These are phyloP conservation scores for Bombus waltoni DNA, from an alignment of 1,140 invertebrate species.

Conservation along the genomic window DNA sequence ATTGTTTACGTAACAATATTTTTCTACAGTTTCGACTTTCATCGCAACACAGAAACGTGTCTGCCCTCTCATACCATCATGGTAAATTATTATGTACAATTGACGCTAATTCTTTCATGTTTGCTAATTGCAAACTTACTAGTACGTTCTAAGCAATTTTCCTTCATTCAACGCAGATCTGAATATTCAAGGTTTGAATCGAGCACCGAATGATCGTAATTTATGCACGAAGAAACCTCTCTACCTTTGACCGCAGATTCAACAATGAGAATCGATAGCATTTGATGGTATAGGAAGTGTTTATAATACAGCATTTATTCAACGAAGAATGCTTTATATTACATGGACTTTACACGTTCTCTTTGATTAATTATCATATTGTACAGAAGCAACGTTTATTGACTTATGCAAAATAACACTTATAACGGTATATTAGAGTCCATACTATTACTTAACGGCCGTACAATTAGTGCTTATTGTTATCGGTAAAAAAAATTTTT, in stretches of 20 bases:
- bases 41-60: background rate
- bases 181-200: constrained; percentile 9
- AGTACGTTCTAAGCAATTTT: background rate
- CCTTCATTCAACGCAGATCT: background rate
- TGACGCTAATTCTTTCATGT: background rate
- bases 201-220: background rate
- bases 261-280: background rate
- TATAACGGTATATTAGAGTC: background rate
- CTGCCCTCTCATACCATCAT: background rate
- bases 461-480: background rate
- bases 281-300: background rate
- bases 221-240: background rate
- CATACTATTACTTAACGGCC: background rate
- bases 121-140: background rate
- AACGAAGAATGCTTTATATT: background rate
- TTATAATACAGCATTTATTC: background rate
- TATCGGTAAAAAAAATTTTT: background rate
- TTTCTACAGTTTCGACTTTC: background rate
- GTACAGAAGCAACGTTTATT: background rate
- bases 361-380: constrained; percentile 16
- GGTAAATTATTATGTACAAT: constrained; percentile 21
- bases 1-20: background rate
- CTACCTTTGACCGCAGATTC: background rate
- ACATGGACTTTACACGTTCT: background rate
- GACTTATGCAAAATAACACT: constrained; percentile 7